Evolutionary conservation across 2,113 vertebrate genomes (phyloP), one percentile per base, ranked within the genome.

Genomic region (Chamaetylas fuelleborni): DNA sequence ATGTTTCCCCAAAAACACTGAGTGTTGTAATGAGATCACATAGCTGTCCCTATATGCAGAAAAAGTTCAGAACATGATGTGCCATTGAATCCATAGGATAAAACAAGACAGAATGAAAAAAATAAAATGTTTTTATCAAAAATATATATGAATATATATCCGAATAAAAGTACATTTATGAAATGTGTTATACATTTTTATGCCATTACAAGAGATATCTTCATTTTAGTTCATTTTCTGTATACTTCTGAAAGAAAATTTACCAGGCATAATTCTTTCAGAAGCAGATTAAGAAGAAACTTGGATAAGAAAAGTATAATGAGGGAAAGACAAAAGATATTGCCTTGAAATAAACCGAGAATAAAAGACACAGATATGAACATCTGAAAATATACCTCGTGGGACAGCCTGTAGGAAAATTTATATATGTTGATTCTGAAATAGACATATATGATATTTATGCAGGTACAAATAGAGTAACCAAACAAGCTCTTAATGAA

Each of bases 1-100:
- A 50, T 18, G 2, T 1, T 4, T 1, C 4, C 15, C 5, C 2
- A 13, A 28, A 79, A 86, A 82, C 7, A 7, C 13, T 58, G 34
- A 50, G 3, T 7, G 1, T 11, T 66, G 11, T 23, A 29, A 29
- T 47, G 72, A 64, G 33, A n/a, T 45, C 25, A 69, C 42, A 40
- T 8, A 67, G 23, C 11, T 71, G 31, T 57, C 22, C 4, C 67
- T 54, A 5, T 8, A 14, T 19, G 19, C 14, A 89, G 38, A 29
- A 76, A 24, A 86, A 3, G 22, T 76, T 66, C 34, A 58, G 42
- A 76, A 61, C 9, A 7, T 51, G 25, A 65, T 11, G 6, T 57
- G 29, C 13, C 29, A n/a, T 4, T 62, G 19, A 76, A 71, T 67
- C 19, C 33, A 42, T 2, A 54, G 17, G 13, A 50, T 26, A 20